These are phyloP conservation scores for Orchestia grillus DNA, from an alignment of 1,140 invertebrate genomes.

Conservation along the genomic window DNA sequence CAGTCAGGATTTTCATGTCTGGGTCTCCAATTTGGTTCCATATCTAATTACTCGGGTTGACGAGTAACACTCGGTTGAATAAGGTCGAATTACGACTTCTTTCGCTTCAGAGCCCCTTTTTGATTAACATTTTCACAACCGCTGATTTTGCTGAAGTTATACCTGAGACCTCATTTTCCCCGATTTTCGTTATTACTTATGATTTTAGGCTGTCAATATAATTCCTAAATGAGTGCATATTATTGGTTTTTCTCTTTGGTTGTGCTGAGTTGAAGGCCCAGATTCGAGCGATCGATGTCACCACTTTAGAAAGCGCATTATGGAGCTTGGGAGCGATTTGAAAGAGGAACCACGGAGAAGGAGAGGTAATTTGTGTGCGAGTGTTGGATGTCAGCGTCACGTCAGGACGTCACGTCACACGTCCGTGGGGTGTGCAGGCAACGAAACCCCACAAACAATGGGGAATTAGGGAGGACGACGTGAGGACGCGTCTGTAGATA, in stretches of 20 bases:
- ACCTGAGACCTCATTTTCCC: background rate
- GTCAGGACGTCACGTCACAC: constrained; percentile 51
- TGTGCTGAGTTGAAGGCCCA: background rate
- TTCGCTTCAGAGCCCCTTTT: background rate
- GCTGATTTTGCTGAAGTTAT: background rate
- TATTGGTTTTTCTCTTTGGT: background rate
- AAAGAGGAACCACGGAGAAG: background rate
- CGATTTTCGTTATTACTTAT: background rate
- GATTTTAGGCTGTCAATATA: background rate
- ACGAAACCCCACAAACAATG: constrained; percentile 45
- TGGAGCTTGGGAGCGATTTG: constrained; percentile 7
- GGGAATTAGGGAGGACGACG: constrained; percentile 48
- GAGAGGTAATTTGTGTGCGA: constrained; percentile 50
- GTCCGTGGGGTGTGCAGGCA: constrained; percentile 27
- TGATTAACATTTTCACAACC: background rate
- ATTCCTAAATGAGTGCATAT: background rate
- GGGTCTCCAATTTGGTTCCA: too few relatives aligned
- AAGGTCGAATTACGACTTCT: background rate
- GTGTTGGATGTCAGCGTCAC: constrained; percentile 48
- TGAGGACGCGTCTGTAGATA: constrained; percentile 47
- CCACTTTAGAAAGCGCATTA: background rate
- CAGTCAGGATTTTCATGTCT: background rate
- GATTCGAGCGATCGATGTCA: background rate
- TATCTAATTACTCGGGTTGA: background rate
- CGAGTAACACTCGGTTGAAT: background rate